Conservation (phyloP, 2,113 vertebrate genomes). For the Salminus brasiliensis region DNA sequence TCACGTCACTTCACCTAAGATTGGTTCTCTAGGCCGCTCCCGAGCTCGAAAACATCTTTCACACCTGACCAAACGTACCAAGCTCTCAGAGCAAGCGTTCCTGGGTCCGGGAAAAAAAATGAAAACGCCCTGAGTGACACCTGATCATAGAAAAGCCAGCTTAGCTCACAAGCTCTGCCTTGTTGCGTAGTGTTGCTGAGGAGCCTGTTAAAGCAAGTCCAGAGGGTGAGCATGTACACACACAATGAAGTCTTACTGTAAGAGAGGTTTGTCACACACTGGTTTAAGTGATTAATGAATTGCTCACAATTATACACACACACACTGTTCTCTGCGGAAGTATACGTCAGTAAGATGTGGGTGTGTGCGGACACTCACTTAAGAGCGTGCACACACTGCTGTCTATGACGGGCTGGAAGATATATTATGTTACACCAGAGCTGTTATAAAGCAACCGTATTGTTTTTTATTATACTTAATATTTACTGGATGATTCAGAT, state of each 20-base stretch:
- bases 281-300: conserved; percentile 37
- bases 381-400: background rate
- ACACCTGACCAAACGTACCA: no score
- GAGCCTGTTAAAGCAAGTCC: conserved; percentile 51
- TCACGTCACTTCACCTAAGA: no score
- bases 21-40: no score
- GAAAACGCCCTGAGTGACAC: no score
- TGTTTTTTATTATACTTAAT: no score
- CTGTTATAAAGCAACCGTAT: no score
- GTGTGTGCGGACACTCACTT: background rate
- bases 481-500: no score
- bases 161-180: no score
- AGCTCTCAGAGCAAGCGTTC: no score
- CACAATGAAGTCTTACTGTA: background rate
- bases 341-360: background rate
- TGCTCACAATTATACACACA: background rate
- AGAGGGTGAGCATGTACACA: conserved; percentile 1
- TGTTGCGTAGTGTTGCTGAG: background rate
- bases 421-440: background rate
- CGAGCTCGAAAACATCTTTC: no score
- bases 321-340: background rate
- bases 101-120: no score
- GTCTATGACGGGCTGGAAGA: background rate
- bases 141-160: background rate
- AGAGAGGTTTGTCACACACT: background rate